Base-by-base conservation (phyloP, 1,140 invertebrate species). In the Polypedilum pembai region DNA sequence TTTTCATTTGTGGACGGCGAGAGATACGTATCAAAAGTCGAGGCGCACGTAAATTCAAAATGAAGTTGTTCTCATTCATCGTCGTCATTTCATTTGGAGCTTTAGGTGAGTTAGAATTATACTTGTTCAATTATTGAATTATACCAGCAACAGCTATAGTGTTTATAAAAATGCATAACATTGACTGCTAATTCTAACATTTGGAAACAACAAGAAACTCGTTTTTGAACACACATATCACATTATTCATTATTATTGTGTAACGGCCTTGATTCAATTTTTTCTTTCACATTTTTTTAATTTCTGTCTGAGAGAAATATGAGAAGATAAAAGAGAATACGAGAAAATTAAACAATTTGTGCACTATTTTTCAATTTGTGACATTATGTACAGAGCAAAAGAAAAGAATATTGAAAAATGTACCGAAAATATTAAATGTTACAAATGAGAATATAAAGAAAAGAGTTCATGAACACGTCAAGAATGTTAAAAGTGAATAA, bases 61-160 rank as follows among this genome's bases (percentile, higher is more conserved):
- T 69, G 65, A 69, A 69, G 20, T 69, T 69, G n/a, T 18, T 20
- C 18, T 69, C 65, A 69, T 69, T 69, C 10, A 69, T 69, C 20
- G 12, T 69, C 12, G 65, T 69, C 65, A 21, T 69, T 20, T n/a
- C 65, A 20, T 69, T 20, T 18, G 65, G 17, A 69, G 65, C 20
- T 69, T 69, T 69, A 69, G 65, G 65, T 69, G 17, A 69, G 65
- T 21, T 18, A 20, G 17, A 69, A 20, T 1, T n/a, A n/a, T n/a
- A n/a, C n/a, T n/a, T n/a, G n/a, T n/a, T n/a, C n/a, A n/a, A n/a
- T n/a, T n/a, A n/a, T 69, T 18, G 20, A 69, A 20, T 10, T 20
- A 20, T 18, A 20, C 10, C 17, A 21, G 18, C 5, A 20, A 69
- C 0, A 12, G 12, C 1, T 15, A 56, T 15, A n/a, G 45, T 56